A percentile compares a stretch with the other conserved stretches of the same genome.
Evolutionary conservation across 2,888 invertebrate species (phyloP).

Genomic region (Drosophila borborema): DNA sequence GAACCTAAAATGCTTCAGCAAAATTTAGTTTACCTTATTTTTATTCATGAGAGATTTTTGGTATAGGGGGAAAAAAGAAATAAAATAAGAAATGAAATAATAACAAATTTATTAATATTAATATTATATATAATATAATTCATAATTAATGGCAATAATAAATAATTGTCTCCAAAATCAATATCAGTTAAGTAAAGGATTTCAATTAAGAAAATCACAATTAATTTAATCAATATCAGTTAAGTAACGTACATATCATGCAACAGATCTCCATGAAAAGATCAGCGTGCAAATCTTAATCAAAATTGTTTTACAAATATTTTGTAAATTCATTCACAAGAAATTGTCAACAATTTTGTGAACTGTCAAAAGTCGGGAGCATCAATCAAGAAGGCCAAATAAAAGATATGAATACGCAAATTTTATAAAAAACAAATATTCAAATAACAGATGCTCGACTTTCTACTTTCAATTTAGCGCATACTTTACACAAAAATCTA

Average conservation of each 20-base stretch:
- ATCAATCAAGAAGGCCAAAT: constrained; percentile 20
- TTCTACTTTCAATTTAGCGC: constrained; percentile 49
- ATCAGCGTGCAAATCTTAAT: not conserved
- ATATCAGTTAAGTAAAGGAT: too few relatives aligned
- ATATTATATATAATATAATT: too few relatives aligned
- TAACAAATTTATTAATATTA: too few relatives aligned
- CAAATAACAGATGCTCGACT: constrained; percentile 26
- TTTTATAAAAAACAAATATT: constrained; percentile 35
- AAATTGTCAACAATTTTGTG: constrained; percentile 23
- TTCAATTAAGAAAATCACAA: too few relatives aligned
- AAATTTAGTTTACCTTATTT: too few relatives aligned
- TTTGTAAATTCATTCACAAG: not conserved
- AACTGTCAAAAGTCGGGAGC: constrained; percentile 40
- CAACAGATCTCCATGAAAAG: not conserved
- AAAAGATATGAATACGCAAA: not conserved
- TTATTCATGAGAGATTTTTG: too few relatives aligned
- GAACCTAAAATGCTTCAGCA: too few relatives aligned
- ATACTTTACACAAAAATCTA: constrained; percentile 38
- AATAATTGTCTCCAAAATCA: too few relatives aligned
- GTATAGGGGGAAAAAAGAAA: too few relatives aligned
- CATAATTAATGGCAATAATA: too few relatives aligned
- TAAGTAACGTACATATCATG: not conserved
- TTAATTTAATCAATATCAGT: not conserved
- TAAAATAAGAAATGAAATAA: too few relatives aligned
- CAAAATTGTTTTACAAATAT: not conserved